A percentile compares a stretch with the other conserved stretches of the same genome.
Evolutionary conservation across 2,113 vertebrate species (phyloP).

Genomic region (Anoura caudifer): DNA sequence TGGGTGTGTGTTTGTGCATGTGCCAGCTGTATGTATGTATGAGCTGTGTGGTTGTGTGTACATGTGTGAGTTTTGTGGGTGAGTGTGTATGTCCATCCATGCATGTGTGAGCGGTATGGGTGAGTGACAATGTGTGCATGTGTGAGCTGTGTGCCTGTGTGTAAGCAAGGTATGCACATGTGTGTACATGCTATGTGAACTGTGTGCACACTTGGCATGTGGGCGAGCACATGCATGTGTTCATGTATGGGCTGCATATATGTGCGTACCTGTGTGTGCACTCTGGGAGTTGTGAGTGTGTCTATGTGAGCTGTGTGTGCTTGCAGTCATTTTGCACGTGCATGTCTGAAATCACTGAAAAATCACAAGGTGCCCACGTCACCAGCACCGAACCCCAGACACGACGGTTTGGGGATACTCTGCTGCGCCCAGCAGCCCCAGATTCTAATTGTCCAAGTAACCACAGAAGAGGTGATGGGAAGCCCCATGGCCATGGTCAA

Average conservation of each 20-base stretch:
- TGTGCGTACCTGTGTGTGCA: background rate
- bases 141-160: background rate
- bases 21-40: background rate
- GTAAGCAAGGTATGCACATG: too few relatives aligned
- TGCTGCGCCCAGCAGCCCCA: background rate
- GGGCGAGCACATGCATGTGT: fast-evolving
- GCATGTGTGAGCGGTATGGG: background rate
- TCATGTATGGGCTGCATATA: fast-evolving
- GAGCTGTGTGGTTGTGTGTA: background rate
- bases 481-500: background rate
- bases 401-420: background rate
- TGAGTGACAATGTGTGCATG: background rate
- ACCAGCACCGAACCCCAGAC: fast-evolving
- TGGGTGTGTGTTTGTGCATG: background rate
- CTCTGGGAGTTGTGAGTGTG: background rate
- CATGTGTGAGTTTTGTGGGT: background rate
- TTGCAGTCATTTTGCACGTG: background rate
- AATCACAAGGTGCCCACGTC: too few relatives aligned
- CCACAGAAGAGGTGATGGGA: background rate
- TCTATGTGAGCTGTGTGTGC: background rate
- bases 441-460: fast-evolving
- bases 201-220: background rate
- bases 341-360: background rate
- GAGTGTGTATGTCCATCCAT: background rate
- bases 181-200: background rate